Evolutionary conservation across 2,888 invertebrate genomes (phyloP).

Genomic region (Shargacucullia verbasci): DNA sequence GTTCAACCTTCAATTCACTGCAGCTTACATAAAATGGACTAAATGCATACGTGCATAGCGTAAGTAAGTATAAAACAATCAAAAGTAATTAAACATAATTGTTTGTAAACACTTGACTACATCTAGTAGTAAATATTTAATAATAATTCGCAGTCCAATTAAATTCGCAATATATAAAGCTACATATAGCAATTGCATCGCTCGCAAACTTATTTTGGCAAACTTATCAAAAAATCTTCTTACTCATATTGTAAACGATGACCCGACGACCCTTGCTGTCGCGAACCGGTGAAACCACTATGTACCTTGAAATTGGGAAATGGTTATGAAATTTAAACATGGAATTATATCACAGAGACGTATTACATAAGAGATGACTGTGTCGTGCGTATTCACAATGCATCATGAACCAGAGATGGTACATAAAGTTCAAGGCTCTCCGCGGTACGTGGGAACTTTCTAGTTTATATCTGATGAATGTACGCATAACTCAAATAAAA

Average conservation of each 20-base stretch:
- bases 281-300: constrained; percentile 92
- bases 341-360: constrained; percentile 67
- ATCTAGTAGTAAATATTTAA: too few relatives aligned
- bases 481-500: constrained; percentile 46
- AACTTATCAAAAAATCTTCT: constrained; percentile 66
- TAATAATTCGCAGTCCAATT: constrained; percentile 34
- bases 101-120: too few relatives aligned
- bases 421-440: constrained; percentile 64
- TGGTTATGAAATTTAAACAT: constrained; percentile 64
- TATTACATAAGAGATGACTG: constrained; percentile 40
- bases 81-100: too few relatives aligned
- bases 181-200: constrained; percentile 49
- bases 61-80: too few relatives aligned
- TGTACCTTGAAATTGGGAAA: constrained; percentile 89
- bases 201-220: constrained; percentile 40
- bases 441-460: constrained; percentile 64
- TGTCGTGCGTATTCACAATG: constrained; percentile 53
- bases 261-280: constrained; percentile 93
- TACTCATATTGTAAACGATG: constrained; percentile 91
- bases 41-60: constrained; percentile 3
- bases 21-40: not conserved
- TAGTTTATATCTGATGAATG: constrained; percentile 39
- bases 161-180: constrained; percentile 34
- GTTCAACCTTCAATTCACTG: constrained; percentile 9
- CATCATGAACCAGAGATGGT: constrained; percentile 38